Evolutionary conservation across 2,888 invertebrate genomes (phyloP).

Genomic region (Sarcophaga subvicina): DNA sequence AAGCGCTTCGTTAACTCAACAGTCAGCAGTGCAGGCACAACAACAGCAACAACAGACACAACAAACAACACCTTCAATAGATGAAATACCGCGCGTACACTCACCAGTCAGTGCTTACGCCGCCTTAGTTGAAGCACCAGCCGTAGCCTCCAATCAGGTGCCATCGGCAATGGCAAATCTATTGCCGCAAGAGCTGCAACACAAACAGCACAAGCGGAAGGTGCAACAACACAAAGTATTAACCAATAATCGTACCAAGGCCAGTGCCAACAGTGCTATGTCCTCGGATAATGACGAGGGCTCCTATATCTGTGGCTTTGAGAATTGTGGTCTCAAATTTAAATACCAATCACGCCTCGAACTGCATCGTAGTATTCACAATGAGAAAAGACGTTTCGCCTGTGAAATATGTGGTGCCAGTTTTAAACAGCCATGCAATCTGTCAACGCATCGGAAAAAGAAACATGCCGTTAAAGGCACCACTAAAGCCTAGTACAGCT

Average conservation of each 20-base stretch:
- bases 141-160: constrained; percentile 65
- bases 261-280: constrained; percentile 78
- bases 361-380: constrained; percentile 78
- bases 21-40: constrained; percentile 53
- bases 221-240: constrained; percentile 74
- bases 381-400: constrained; percentile 78
- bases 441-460: constrained; percentile 79
- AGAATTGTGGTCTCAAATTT: constrained; percentile 77
- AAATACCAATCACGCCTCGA: constrained; percentile 79
- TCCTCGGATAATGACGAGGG: constrained; percentile 79
- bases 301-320: constrained; percentile 78
- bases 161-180: constrained; percentile 68
- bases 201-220: constrained; percentile 70
- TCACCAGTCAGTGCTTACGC: constrained; percentile 71
- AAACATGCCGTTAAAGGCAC: constrained; percentile 77
- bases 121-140: constrained; percentile 67
- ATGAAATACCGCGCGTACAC: constrained; percentile 76
- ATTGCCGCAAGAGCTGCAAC: constrained; percentile 60
- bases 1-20: constrained; percentile 69
- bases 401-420: constrained; percentile 78
- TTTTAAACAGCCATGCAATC: constrained; percentile 78
- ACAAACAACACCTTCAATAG: constrained; percentile 71
- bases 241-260: constrained; percentile 76
- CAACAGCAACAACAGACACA: constrained; percentile 57
- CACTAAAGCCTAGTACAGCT: constrained; percentile 70